phyloP scores from a whole-genome alignment of 1,140 invertebrate genomes.

The Eueides isabella region DNA sequence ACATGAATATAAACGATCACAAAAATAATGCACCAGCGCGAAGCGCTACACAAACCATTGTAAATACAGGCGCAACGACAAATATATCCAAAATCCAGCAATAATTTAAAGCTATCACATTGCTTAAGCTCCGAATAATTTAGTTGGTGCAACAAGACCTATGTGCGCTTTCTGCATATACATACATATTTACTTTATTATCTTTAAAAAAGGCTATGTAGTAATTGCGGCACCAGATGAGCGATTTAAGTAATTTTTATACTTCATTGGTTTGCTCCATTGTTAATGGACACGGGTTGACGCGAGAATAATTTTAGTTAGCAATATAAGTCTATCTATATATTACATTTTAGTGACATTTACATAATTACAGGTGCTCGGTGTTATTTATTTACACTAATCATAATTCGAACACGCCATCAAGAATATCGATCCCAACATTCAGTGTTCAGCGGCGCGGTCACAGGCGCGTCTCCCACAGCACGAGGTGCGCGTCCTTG shows the following conservation, averaged over 20 bases:
- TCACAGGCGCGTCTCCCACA: conserved; percentile 96
- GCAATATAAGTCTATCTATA: conserved; percentile 34
- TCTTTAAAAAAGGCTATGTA: too few relatives aligned
- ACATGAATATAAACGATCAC: conserved; percentile 56
- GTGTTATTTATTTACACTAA: conserved; percentile 32
- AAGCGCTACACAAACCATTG: conserved; percentile 55
- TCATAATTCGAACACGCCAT: neutral
- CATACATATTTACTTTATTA: too few relatives aligned
- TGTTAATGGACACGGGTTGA: conserved; percentile 15
- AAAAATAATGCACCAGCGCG: conserved; percentile 74
- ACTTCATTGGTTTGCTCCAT: conserved; percentile 20
- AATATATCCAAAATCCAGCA: conserved; percentile 61
- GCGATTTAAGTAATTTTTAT: conserved; percentile 35
- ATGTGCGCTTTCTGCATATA: too few relatives aligned
- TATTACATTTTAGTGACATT: conserved; percentile 46
- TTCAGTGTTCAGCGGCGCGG: neutral
- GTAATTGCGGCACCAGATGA: too few relatives aligned
- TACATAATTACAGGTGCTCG: conserved; percentile 54
- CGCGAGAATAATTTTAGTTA: conserved; percentile 18
- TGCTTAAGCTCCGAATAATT: conserved; percentile 53
- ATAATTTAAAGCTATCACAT: conserved; percentile 81
- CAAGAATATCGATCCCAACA: neutral
- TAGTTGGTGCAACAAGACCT: too few relatives aligned
- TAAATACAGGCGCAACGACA: conserved; percentile 51
- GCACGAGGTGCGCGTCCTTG: conserved; percentile 91